phyloP scores from a whole-genome alignment of 2,113 vertebrate genomes.

The Sinocyclocheilus anophthalmus region DNA sequence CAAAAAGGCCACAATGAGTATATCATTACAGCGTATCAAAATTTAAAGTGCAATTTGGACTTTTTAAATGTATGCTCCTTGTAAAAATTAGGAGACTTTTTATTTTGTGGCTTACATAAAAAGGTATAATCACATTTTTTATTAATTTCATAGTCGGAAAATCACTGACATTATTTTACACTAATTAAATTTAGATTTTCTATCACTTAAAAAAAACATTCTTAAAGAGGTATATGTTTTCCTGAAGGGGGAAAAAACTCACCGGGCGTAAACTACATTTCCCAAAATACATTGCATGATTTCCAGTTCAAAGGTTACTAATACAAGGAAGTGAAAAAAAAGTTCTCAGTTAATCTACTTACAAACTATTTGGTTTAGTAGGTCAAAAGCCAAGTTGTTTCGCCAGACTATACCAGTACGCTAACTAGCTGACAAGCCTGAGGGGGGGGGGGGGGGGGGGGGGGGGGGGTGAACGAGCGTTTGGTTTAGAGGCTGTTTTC shows the following conservation, averaged over 20 bases:
- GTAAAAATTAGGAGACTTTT: neutral
- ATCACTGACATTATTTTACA: neutral
- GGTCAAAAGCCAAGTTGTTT: neutral
- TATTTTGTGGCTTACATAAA: neutral
- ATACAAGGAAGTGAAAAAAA: conserved; percentile 70
- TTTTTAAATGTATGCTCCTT: neutral
- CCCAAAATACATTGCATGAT: conserved; percentile 63
- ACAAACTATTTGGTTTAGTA: conserved; percentile 4
- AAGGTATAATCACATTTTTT: neutral
- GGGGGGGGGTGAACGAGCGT: neutral
- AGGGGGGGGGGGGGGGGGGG: too few species aligned
- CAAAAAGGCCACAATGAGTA: neutral
- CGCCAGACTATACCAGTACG: neutral
- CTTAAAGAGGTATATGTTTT: too few species aligned
- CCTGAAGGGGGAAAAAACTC: neutral
- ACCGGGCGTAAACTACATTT: conserved; percentile 62
- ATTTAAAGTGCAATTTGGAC: neutral
- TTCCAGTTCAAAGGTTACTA: conserved; percentile 53
- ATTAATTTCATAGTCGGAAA: neutral
- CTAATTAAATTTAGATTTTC: neutral
- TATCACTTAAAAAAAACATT: neutral
- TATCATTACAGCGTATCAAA: neutral
- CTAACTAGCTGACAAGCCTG: neutral
- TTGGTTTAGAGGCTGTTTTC: neutral
- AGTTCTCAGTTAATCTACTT: conserved; percentile 14